These are phyloP conservation scores for Ctenicera cuprea DNA, from an alignment of 2,888 invertebrate genomes.

Conservation along the genomic window DNA sequence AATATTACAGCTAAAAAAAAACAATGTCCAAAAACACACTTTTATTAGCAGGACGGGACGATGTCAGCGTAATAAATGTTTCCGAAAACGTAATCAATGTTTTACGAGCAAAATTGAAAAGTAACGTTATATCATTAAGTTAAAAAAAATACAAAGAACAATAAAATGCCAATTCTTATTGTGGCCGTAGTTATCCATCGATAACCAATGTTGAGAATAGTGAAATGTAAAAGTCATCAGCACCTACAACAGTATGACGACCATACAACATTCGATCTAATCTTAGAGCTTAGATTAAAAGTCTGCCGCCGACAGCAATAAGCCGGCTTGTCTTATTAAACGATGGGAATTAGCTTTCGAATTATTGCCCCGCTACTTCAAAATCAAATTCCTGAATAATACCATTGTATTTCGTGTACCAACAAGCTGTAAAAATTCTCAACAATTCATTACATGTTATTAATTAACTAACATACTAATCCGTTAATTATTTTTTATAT, in stretches of 20 bases:
- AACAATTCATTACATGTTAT: not conserved
- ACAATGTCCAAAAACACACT: not conserved
- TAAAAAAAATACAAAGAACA: conserved; percentile 4
- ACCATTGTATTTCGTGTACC: not conserved
- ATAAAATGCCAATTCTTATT: not conserved
- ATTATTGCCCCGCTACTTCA: not conserved
- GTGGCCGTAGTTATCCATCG: not conserved
- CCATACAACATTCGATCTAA: not conserved
- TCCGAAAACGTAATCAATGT: not conserved
- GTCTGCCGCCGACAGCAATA: conserved; percentile 1
- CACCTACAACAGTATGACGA: conserved; percentile 1
- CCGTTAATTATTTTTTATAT: not conserved
- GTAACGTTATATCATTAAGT: not conserved
- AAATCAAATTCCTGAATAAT: not conserved
- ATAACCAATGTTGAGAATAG: not conserved
- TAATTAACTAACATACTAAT: not conserved
- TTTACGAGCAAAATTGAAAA: not conserved
- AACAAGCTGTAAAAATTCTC: not conserved
- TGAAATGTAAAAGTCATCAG: conserved; percentile 8
- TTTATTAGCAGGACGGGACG: not conserved
- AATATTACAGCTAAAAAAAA: no score
- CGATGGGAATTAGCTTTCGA: conserved; percentile 22
- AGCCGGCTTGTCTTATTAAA: conserved; percentile 13
- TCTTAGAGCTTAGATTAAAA: conserved; percentile 9
- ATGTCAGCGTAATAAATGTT: not conserved